Evolutionary conservation across 2,888 invertebrate species (phyloP).

Genomic region (Machimus atricapillus): DNA sequence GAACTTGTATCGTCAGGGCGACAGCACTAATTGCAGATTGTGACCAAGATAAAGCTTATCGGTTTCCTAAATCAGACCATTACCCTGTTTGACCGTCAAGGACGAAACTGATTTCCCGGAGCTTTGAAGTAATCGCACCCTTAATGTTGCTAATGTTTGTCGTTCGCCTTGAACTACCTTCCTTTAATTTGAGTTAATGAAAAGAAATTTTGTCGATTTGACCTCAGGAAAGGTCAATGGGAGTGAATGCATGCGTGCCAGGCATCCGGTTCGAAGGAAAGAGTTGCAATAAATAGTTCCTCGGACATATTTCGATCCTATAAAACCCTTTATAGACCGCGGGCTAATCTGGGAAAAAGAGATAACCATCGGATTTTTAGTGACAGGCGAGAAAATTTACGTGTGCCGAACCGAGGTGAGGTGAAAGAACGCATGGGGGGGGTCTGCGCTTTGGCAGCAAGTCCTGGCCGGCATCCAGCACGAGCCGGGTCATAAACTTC

Average conservation of each 20-base stretch:
- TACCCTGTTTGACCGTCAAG: not conserved
- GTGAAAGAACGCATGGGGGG: not conserved
- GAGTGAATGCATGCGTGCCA: not conserved
- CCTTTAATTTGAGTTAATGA: not conserved
- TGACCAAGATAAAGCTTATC: not conserved
- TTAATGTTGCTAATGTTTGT: not conserved
- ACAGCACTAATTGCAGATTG: not conserved
- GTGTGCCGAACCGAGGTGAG: not conserved
- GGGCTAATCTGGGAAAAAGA: not conserved
- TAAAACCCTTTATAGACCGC: not conserved
- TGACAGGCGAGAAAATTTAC: not conserved
- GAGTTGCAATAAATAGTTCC: not conserved
- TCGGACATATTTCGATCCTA: not conserved
- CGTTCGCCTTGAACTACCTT: not conserved
- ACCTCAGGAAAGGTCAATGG: not conserved
- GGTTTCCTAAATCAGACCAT: not conserved
- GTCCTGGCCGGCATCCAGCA: not conserved
- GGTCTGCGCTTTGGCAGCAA: not conserved
- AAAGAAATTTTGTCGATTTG: not conserved
- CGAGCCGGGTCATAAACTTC: conserved; percentile 6
- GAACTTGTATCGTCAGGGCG: not conserved
- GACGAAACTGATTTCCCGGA: not conserved
- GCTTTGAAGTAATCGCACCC: not conserved
- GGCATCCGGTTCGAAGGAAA: not conserved
- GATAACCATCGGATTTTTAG: not conserved